Base-by-base conservation (phyloP, 2,888 invertebrate species). In the Tortricodes alternella region DNA sequence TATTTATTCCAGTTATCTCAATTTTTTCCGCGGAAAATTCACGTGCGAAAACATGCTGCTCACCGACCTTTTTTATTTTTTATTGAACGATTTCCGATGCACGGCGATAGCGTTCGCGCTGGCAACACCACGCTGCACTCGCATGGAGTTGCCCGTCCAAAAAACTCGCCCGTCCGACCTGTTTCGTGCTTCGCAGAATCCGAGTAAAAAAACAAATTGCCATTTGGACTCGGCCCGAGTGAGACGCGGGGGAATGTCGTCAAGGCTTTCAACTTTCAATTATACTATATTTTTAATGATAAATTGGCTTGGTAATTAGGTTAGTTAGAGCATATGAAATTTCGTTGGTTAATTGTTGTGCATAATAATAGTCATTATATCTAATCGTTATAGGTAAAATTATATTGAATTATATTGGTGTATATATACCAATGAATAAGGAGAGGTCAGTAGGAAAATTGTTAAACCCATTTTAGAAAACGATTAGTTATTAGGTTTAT, bases 111-210 rank as follows among this genome's bases (percentile, higher is more conserved):
- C 37, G 21, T 21, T 32, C 19, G 21, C 70, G 65, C 73, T 73
- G 74, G 80, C 67, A 82, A 79, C 75, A 68, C 76, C 60, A 60
- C 63, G 59, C 65, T 70, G n/a, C n/a, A 29, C 74, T 73, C 68
- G 72, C 66, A 61, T 60, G 58, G 73, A 69, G 77, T 74, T 72
- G 71, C 75, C 68, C 71, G 74, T 76, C 86, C 80, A 89, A 89
- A 89, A 89, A 87, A 86, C 83, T 75, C 68, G 68, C 82, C 76
- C 66, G 82, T 82, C 64, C 66, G 80, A 89, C 89, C 89, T 73
- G 89, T 89, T 88, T 78, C 71, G 67, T 62, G 75, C 76, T 89
- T 87, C 88, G 86, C 81, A 82, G 89, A 89, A 89, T 76, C 76
- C 69, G 57, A 64, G 72, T 80, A 85, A 88, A 85, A 83, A 83